These are phyloP conservation scores for Hippolais icterina DNA, from an alignment of 2,113 vertebrate species.

Conservation along the genomic window DNA sequence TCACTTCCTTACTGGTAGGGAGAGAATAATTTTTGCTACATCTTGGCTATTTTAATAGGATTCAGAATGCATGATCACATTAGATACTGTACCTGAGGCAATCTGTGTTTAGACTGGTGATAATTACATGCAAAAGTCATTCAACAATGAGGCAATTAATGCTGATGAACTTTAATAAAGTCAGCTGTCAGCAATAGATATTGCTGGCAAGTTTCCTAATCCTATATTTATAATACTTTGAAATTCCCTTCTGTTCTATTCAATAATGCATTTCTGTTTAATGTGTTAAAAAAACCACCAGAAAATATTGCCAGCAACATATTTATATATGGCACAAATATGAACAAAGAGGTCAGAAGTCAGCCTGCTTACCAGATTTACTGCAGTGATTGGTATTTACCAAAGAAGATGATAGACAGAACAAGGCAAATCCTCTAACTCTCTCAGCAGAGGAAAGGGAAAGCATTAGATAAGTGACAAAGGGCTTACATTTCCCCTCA, in stretches of 20 bases:
- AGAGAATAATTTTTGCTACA: slow-evolving; percentile 22
- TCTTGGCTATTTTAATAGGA: slow-evolving; percentile 57
- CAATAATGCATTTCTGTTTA: slow-evolving; percentile 64
- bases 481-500: slow-evolving; percentile 1
- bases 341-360: slow-evolving; percentile 51
- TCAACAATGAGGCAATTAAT: slow-evolving; percentile 74
- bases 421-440: slow-evolving; percentile 31
- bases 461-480: background rate
- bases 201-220: slow-evolving; percentile 72
- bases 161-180: slow-evolving; percentile 78
- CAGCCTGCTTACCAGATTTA: slow-evolving; percentile 62
- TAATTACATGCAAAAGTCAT: slow-evolving; percentile 72
- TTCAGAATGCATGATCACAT: slow-evolving; percentile 57
- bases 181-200: slow-evolving; percentile 73
- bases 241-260: slow-evolving; percentile 71
- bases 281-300: slow-evolving; percentile 45
- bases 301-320: slow-evolving; percentile 55
- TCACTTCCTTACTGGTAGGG: background rate
- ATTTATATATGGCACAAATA: slow-evolving; percentile 58
- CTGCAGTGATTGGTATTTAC: slow-evolving; percentile 53
- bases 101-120: slow-evolving; percentile 73
- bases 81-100: slow-evolving; percentile 72
- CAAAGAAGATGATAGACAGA: slow-evolving; percentile 46
- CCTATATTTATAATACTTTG: slow-evolving; percentile 68
- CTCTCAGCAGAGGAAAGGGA: background rate